These are phyloP conservation scores for Drosophila mauritiana DNA, from an alignment of 1,140 invertebrate species.

Conservation along the genomic window DNA sequence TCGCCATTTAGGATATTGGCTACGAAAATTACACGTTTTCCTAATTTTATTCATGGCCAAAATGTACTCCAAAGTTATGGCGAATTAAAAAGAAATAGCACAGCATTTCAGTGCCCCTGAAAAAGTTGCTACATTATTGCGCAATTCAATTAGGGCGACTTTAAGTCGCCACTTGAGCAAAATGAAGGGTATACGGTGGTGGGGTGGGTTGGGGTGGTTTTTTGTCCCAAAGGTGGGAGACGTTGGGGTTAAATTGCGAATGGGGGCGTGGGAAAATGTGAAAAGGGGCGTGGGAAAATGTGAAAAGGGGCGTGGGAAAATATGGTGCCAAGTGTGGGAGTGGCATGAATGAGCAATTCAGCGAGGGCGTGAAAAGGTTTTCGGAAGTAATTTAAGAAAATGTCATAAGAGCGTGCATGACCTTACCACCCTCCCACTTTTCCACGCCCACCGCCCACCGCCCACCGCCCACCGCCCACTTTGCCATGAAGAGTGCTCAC, in stretches of 20 bases:
- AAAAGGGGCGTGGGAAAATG: conserved; percentile 1
- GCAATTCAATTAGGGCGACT: conserved; percentile 41
- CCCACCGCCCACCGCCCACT: not conserved
- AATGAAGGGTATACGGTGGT: not conserved
- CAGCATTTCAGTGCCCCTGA: conserved; percentile 1
- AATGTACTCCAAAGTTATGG: not conserved
- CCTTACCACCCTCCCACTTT: conserved; percentile 21
- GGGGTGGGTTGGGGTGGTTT: not conserved
- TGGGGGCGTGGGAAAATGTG: conserved; percentile 5
- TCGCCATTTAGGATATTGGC: too few species aligned
- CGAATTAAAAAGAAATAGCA: not conserved
- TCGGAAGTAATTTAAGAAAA: conserved; percentile 50
- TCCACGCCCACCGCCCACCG: not conserved
- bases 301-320: not conserved
- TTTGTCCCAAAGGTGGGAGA: conserved; percentile 2
- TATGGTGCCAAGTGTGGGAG: conserved; percentile 5
- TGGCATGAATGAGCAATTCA: conserved; percentile 39
- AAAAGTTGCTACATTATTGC: conserved; percentile 35
- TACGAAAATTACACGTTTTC: not conserved
- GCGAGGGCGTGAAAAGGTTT: conserved; percentile 39
- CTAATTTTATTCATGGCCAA: conserved; percentile 4
- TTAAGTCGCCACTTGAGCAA: conserved; percentile 29
- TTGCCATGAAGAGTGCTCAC: not conserved
- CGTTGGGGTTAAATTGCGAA: not conserved
- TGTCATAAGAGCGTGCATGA: conserved; percentile 44